These are phyloP conservation scores for Scomber japonicus DNA, from an alignment of 2,113 vertebrate genomes.

Conservation along the genomic window DNA sequence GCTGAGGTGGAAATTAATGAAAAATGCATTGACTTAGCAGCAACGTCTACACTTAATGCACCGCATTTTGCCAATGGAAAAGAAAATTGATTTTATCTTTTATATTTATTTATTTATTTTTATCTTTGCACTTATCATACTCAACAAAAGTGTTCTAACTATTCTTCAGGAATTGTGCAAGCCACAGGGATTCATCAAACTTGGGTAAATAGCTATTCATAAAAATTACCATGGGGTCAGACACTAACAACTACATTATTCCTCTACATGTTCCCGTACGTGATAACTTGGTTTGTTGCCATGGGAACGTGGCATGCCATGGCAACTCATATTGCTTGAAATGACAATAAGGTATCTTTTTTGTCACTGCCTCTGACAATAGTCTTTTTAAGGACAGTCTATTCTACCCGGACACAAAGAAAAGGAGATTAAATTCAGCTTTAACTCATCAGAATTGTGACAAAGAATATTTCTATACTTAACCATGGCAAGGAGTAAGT, in stretches of 20 bases:
- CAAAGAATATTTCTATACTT: slow-evolving; percentile 33
- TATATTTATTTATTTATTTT: not conserved
- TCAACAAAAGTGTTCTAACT: slow-evolving; percentile 23
- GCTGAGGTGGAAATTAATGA: slow-evolving; percentile 33
- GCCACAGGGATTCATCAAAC: slow-evolving; percentile 32
- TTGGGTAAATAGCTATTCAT: slow-evolving; percentile 51
- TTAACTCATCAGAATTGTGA: slow-evolving; percentile 15
- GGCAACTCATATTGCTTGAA: slow-evolving; percentile 40
- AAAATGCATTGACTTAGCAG: slow-evolving; percentile 23
- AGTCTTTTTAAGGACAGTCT: slow-evolving; percentile 41
- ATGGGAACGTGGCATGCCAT: slow-evolving; percentile 65
- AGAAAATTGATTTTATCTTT: not conserved
- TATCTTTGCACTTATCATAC: not conserved
- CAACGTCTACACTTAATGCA: slow-evolving; percentile 19
- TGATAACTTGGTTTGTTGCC: slow-evolving; percentile 65
- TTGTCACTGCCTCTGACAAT: slow-evolving; percentile 42
- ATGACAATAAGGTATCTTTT: slow-evolving; percentile 38
- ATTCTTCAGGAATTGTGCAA: slow-evolving; percentile 29
- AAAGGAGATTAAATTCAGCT: slow-evolving; percentile 46
- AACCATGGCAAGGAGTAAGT: slow-evolving; percentile 14
- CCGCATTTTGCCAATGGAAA: slow-evolving; percentile 34
- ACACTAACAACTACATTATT: slow-evolving; percentile 41
- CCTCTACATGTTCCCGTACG: slow-evolving; percentile 23
- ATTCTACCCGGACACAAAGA: slow-evolving; percentile 39
- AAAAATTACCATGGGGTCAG: slow-evolving; percentile 54